Percentiles rank a stretch among this genome's conserved stretches.
phyloP scores from a whole-genome alignment of 2,797 vertebrate genomes.

The Eulemur coronatus region DNA sequence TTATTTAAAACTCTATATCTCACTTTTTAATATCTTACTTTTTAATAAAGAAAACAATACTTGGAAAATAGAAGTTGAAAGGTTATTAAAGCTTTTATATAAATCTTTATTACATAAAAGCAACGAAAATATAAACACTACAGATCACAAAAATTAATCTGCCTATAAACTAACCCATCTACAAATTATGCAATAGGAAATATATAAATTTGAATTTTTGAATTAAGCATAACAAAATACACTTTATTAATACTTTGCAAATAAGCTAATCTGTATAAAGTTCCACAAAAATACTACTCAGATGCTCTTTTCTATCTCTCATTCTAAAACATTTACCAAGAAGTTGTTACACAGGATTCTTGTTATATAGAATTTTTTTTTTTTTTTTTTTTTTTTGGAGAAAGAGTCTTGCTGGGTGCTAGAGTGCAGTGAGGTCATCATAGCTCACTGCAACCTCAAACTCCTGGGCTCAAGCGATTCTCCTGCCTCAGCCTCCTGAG shows the following conservation, averaged over 20 bases:
- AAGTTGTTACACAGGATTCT: not conserved
- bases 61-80: not conserved
- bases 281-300: not conserved
- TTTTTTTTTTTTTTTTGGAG: not conserved
- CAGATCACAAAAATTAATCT: conserved; percentile 36
- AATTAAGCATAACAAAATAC: conserved; percentile 32
- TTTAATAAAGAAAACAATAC: conserved; percentile 23
- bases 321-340: conserved; percentile 35
- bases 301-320: not conserved
- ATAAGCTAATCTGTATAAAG: conserved; percentile 31
- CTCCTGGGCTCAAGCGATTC: not conserved
- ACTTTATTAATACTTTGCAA: conserved; percentile 13
- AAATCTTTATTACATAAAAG: conserved; percentile 29
- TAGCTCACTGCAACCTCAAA: not conserved
- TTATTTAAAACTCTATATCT: not conserved
- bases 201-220: conserved; percentile 15
- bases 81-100: not conserved
- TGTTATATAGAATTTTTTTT: too few relatives aligned
- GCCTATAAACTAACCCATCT: conserved; percentile 6
- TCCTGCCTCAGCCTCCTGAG: not conserved
- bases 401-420: too few relatives aligned
- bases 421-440: not conserved
- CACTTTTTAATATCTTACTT: not conserved
- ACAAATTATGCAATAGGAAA: conserved; percentile 39
- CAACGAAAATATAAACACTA: conserved; percentile 20